phyloP scores from a whole-genome alignment of 1,140 invertebrate species.

The Drosophila bipectinata region DNA sequence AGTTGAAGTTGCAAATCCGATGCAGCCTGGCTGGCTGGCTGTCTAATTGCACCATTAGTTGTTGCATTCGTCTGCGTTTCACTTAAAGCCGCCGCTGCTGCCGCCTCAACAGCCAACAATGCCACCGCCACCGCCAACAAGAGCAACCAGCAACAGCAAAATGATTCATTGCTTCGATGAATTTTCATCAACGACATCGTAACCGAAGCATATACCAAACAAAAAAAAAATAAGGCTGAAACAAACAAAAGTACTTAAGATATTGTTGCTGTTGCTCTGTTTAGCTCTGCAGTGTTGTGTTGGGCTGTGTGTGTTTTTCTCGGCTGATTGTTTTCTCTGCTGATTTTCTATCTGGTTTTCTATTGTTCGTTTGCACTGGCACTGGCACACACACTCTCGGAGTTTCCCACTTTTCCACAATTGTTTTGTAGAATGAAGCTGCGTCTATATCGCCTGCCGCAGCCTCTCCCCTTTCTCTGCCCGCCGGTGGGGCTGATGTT shows the following conservation, averaged over 20 bases:
- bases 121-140: slow-evolving; percentile 53
- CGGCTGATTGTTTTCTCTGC: slow-evolving; percentile 47
- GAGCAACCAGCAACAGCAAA: slow-evolving; percentile 68
- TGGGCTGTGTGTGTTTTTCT: slow-evolving; percentile 5
- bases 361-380: slow-evolving; percentile 66
- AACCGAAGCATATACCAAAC: slow-evolving; percentile 72
- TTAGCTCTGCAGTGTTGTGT: slow-evolving; percentile 37
- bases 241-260: slow-evolving; percentile 43
- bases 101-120: slow-evolving; percentile 47
- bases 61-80: slow-evolving; percentile 79
- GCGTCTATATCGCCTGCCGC: slow-evolving; percentile 35
- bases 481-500: slow-evolving; percentile 3
- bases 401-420: slow-evolving; percentile 69
- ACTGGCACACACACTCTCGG: slow-evolving; percentile 8
- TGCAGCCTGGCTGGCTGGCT: slow-evolving; percentile 40
- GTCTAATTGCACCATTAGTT: slow-evolving; percentile 82
- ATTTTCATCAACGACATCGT: slow-evolving; percentile 81
- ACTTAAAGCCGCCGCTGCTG: slow-evolving; percentile 49
- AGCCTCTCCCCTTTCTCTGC: slow-evolving; percentile 31
- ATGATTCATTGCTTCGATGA: slow-evolving; percentile 81
- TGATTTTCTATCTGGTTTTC: slow-evolving; percentile 77
- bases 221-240: slow-evolving; percentile 11
- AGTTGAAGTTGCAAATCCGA: slow-evolving; percentile 18
- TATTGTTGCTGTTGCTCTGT: slow-evolving; percentile 36
- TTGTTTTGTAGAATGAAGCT: slow-evolving; percentile 68